Conservation (phyloP, 1,140 invertebrate genomes). For the Rhyzopertha dominica region DNA sequence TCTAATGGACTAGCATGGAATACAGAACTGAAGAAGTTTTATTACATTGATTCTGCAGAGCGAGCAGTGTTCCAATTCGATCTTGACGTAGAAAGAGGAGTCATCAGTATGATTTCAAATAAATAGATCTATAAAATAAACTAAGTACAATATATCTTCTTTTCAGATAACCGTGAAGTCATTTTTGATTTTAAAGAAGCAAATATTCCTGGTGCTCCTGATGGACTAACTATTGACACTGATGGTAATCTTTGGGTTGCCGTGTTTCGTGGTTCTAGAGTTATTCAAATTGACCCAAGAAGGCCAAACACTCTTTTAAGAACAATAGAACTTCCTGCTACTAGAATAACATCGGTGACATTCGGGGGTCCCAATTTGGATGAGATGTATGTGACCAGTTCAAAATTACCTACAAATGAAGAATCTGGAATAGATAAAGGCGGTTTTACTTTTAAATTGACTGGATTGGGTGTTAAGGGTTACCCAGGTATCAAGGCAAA, state of each 20-base stretch:
- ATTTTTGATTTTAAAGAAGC: slow-evolving; percentile 2
- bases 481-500: too few species aligned
- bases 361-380: slow-evolving; percentile 57
- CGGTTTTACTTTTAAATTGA: too few species aligned
- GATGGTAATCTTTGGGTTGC: too few species aligned
- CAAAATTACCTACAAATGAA: too few species aligned
- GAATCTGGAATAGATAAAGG: too few species aligned
- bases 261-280: too few species aligned
- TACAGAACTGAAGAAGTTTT: slow-evolving; percentile 59
- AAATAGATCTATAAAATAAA: not conserved
- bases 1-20: slow-evolving; percentile 81
- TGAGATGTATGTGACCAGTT: slow-evolving; percentile 52
- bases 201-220: slow-evolving; percentile 4
- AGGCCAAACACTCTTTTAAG: too few species aligned
- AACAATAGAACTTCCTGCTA: slow-evolving; percentile 12
- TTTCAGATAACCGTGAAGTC: too few species aligned
- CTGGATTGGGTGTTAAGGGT: too few species aligned
- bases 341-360: slow-evolving; percentile 48
- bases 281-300: too few species aligned
- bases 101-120: slow-evolving; percentile 53
- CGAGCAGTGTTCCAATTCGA: slow-evolving; percentile 64
- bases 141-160: too few species aligned
- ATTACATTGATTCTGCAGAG: slow-evolving; percentile 68
- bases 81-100: slow-evolving; percentile 61
- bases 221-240: too few species aligned